Base-by-base conservation (phyloP, 2,113 vertebrate species). In the Sceloporus undulatus region DNA sequence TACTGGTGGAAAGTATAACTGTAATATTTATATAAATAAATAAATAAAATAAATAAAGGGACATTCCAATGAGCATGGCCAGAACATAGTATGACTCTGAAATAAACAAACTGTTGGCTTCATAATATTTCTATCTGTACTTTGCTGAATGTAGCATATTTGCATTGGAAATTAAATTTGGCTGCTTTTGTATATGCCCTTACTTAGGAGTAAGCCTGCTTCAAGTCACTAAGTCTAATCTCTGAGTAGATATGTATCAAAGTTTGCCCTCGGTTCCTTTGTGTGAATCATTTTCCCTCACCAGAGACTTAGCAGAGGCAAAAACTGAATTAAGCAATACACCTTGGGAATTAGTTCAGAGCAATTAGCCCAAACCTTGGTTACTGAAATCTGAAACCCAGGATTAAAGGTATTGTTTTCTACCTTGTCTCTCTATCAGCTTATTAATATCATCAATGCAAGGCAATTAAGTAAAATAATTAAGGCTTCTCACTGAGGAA, bases 401-500 rank as follows among this genome's bases (percentile, higher is more conserved):
- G 48, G 88, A 94, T 95, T 94, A 94, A 89, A 9, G 68, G 82
- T 93, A 89, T 90, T 16, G 84, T 95, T 93, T 94, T 93, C 89
- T 16, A 88, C 62, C 90, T 93, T 89, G 62, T 88, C 62, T 95
- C 82, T n/a, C 84, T 80, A 93, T 91, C 68, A 87, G 5, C 90
- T 95, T 92, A 85, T 79, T 79, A 89, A 27, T 79, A 84, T 88
- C 38, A 92, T 91, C 83, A 91, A 81, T 68, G 0, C 0, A 38
- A 91, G 76, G 34, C 89, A 90, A 93, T 93, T 94, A 86, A 82
- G 79, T 76, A 25, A 86, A 86, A 56, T 77, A 76, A 82, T 82
- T 54, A 91, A 91, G 90, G 84, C 62, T 81, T 65, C 40, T 91
- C 86, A 88, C 84, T 62, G 91, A 82, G 77, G 80, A 93, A 90